Evolutionary conservation across 2,888 invertebrate species (phyloP), one percentile per base, ranked within the genome.

Genomic region (Oasisia sp.): DNA sequence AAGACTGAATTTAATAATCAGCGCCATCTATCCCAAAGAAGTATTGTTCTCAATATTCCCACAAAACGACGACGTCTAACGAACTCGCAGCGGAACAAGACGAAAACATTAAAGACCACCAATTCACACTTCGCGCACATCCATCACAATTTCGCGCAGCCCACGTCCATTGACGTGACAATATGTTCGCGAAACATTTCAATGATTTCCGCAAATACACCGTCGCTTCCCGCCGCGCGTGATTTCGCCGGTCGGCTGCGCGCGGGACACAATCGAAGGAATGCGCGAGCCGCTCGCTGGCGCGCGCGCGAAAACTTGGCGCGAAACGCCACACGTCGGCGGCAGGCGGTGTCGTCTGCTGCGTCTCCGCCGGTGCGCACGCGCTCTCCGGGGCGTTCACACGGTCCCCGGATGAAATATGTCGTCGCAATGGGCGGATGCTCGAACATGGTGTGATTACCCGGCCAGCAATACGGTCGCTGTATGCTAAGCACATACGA

Each of bases 131-230:
- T 74, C 27, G 74, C 74, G 27, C n/a, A n/a, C 74, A 74, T 74
- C 74, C 74, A 74, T 74, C 74, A 74, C 74, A 74, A 74, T 74
- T 74, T 74, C 74, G 74, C 74, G 27, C 74, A 74, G 27, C 74
- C 74, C 27, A 27, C n/a, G 74, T 74, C 74, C 74, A 27, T 74
- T 74, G 74, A 74, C 74, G 74, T 27, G 74, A 74, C 74, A 74
- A 74, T 74, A 74, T 74, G 74, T 74, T 74, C 74, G 74, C 74
- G 27, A 74, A 74, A 74, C 74, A 74, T 74, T 74, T 27, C 74
- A 74, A 74, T 74, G 74, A 74, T 74, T 74, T 74, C 74, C 74
- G 74, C n/a, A 74, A 74, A 74, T 74, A 74, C 74, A 74, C 27
- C 74, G 74, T n/a, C 74, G 7, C 74, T 74, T 74, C n/a, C 74